phyloP scores from a whole-genome alignment of 2,113 vertebrate species.

The Lethenteron camtschaticum region DNA sequence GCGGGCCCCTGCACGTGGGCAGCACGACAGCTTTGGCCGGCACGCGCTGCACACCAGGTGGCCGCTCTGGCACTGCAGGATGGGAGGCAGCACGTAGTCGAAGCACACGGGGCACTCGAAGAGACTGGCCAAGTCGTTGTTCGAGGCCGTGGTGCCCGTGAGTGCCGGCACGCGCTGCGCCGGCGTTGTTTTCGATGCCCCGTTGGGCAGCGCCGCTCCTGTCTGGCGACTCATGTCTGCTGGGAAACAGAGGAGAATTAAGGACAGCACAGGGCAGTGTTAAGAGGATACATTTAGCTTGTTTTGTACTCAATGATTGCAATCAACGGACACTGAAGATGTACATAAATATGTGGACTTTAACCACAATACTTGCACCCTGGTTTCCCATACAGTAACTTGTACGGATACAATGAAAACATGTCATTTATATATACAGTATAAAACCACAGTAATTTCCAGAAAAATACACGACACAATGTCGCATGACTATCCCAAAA shows the following conservation, averaged over 20 bases:
- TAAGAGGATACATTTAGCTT: no score
- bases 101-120: constrained; percentile 98
- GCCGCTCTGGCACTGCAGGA: constrained; percentile 95
- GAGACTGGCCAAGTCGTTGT: constrained; percentile 95
- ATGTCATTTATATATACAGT: no score
- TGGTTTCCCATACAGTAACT: no score
- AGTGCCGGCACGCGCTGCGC: constrained; percentile 85
- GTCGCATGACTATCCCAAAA: no score
- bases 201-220: constrained; percentile 81
- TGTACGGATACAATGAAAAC: no score
- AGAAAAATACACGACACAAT: no score
- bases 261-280: no score
- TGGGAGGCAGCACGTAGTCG: constrained; percentile 95
- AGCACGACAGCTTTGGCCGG: constrained; percentile 94
- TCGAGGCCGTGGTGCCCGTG: constrained; percentile 90
- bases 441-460: no score
- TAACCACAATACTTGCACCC: no score
- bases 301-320: no score
- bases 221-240: constrained; percentile 99
- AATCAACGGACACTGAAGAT: no score
- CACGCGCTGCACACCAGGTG: constrained; percentile 98
- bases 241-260: constrained; percentile 11
- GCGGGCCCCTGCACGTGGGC: constrained; percentile 74
- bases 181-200: constrained; percentile 91
- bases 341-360: no score